Percentiles rank a stretch among this genome's conserved stretches.
phyloP scores from a whole-genome alignment of 2,797 vertebrate genomes.

The Steatocranus sp. region DNA sequence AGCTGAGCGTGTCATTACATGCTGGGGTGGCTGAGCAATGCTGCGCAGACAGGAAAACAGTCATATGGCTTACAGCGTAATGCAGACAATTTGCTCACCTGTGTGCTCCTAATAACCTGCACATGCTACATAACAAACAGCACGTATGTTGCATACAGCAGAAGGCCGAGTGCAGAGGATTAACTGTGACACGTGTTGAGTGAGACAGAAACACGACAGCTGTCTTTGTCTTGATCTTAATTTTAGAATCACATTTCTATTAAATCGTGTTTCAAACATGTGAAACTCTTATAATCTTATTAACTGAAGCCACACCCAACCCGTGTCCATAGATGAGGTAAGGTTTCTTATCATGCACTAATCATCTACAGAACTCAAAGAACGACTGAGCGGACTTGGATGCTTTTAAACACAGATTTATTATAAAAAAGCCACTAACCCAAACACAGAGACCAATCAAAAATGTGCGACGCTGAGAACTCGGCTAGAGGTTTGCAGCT shows the following conservation, averaged over 20 bases:
- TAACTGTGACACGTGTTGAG: background rate
- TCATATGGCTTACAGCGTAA: constrained; percentile 38
- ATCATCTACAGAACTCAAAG: background rate
- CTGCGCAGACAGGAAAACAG: constrained; percentile 50
- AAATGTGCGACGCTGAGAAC: background rate
- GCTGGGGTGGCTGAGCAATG: constrained; percentile 31
- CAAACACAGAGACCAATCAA: background rate
- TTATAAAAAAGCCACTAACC: background rate
- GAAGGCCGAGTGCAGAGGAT: background rate
- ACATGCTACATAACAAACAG: background rate
- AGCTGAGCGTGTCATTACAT: constrained; percentile 67
- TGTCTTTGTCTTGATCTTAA: background rate
- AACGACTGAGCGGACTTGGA: background rate
- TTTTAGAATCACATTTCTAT: accelerated
- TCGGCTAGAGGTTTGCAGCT: background rate
- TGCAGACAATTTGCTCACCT: constrained; percentile 52
- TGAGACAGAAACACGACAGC: background rate
- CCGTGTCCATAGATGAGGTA: background rate
- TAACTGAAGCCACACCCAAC: background rate
- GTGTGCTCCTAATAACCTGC: constrained; percentile 32
- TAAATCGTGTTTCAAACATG: background rate
- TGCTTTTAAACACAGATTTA: background rate
- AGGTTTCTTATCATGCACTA: background rate
- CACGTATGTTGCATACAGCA: background rate
- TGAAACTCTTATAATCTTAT: background rate